phyloP scores from a whole-genome alignment of 1,140 invertebrate species.

The Drosophila ambigua region DNA sequence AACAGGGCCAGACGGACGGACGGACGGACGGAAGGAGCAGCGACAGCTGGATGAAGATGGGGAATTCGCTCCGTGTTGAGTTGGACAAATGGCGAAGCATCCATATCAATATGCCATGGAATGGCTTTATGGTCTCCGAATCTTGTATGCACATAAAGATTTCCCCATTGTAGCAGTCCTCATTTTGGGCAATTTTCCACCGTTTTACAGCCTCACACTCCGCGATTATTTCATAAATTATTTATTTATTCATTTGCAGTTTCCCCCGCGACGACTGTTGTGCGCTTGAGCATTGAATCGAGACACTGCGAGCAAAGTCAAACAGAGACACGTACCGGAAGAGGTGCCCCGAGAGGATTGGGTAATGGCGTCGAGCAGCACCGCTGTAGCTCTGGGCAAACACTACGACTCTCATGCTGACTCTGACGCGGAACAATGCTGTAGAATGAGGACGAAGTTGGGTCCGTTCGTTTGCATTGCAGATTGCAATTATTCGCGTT shows the following conservation, averaged over 20 bases:
- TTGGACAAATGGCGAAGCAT: slow-evolving; percentile 9
- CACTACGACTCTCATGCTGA: slow-evolving; percentile 34
- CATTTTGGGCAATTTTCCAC: slow-evolving; percentile 41
- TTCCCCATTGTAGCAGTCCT: slow-evolving; percentile 18
- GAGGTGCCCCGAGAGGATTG: slow-evolving; percentile 1
- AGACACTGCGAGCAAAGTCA: slow-evolving; percentile 19
- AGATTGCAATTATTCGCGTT: slow-evolving; percentile 75
- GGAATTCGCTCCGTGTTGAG: slow-evolving; percentile 7
- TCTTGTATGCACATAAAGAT: slow-evolving; percentile 19
- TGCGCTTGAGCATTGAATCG: slow-evolving; percentile 32
- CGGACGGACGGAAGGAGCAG: slow-evolving; percentile 6
- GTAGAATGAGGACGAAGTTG: slow-evolving; percentile 43
- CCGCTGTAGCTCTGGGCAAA: slow-evolving; percentile 42
- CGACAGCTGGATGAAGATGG: neutral
- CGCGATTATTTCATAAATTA: slow-evolving; percentile 56
- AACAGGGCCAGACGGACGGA: neutral
- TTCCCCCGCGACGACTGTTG: slow-evolving; percentile 33
- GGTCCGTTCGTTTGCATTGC: slow-evolving; percentile 60
- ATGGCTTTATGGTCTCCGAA: slow-evolving; percentile 33
- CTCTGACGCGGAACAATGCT: slow-evolving; percentile 16
- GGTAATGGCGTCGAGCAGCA: slow-evolving; percentile 33
- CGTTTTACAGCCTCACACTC: slow-evolving; percentile 32
- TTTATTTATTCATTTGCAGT: slow-evolving; percentile 75
- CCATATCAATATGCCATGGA: slow-evolving; percentile 37
- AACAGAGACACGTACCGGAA: slow-evolving; percentile 13